Evolutionary conservation across 1,140 invertebrate species (phyloP), one percentile per base, ranked within the genome.

Genomic region (Fopius arisanus): DNA sequence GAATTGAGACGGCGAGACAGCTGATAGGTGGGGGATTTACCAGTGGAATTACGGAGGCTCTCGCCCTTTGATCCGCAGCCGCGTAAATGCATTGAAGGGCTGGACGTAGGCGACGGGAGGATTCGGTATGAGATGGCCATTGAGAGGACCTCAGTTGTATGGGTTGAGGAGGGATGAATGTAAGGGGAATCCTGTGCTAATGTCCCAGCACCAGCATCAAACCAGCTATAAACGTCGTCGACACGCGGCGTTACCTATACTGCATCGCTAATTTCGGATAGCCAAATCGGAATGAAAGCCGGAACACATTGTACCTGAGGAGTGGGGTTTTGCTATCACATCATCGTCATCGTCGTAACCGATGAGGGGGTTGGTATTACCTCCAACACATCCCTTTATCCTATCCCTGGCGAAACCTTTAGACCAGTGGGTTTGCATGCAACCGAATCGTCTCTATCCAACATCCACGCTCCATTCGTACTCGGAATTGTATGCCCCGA

Each of bases 21-120:
- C 73, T 67, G 78, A 81, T 79, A 79, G 71, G 6, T 48, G n/a
- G 69, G 76, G 74, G 54, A 81, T 81, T 80, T 79, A 80, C 75
- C 74, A 59, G 67, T 69, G 75, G 75, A 80, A 80, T 80, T 75
- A 78, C 66, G 51, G 43, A 67, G 74, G 73, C 68, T 37, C 75
- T 74, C 79, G 76, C 76, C 78, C 48, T 54, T 67, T 51, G 51
- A 78, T 76, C 72, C 73, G 68, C 69, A 74, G 65, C 67, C 72
- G 59, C 72, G 68, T 75, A 68, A 73, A 67, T 74, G 67, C 67
- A 67, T 74, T 74, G 75, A 76, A 76, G 75, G 69, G 77, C 73
- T 76, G 76, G 75, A 37, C 28, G 9, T 23, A 51, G 62, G 33
- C 9, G 26, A 51, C 40, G 43, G 14, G 1, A 16, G 5, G 9